Evolutionary conservation across 2,797 vertebrate species (phyloP), one percentile per base, ranked within the genome.

Genomic region (Typhlichthys subterraneus): DNA sequence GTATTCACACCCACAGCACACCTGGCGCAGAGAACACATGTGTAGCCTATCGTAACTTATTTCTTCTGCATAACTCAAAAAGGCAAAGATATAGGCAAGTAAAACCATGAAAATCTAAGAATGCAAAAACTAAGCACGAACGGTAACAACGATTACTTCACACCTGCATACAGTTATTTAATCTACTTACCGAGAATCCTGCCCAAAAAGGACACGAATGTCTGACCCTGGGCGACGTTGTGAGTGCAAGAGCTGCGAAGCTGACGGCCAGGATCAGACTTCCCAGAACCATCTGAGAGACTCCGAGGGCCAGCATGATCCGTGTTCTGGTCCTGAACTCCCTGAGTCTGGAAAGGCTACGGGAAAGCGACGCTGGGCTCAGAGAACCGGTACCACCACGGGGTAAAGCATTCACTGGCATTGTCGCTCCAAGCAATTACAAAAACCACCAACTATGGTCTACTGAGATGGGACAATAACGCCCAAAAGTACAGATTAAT

Each of bases 151-250:
- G 50, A 3, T 52, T 52, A 7, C 12, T 19, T 14, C 47, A 12
- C 47, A 12, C 12, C 10, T 5, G 12, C 47, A 48, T 12, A 53
- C 10, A 10, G 4, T 10, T 1, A 11, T 6, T 3, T 6, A 13
- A 15, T 9, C 56, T 82, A 95, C 97, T 97, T 88, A 98, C 97
- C 88, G 97, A 99, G 90, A 99, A 99, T 68, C 97, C 97, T 14
- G 97, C 97, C 97, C 97, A 99, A 93, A 98, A 98, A 12, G 97
- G 97, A 81, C 96, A 98, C 1, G 97, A 98, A 91, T 98, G 97
- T 15, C 97, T 91, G 76, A 98, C 96, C 75, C 96, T 91, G 80
- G 97, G 96, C 45, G 97, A 98, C 59, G 96, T 97, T 85, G 97
- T 98, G 73, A 99, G 96, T 58, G 97, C 97, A 89, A 98, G 85